Evolutionary conservation across 2,888 invertebrate species (phyloP), one percentile per base, ranked within the genome.

Genomic region (Helicoverpa assulta): DNA sequence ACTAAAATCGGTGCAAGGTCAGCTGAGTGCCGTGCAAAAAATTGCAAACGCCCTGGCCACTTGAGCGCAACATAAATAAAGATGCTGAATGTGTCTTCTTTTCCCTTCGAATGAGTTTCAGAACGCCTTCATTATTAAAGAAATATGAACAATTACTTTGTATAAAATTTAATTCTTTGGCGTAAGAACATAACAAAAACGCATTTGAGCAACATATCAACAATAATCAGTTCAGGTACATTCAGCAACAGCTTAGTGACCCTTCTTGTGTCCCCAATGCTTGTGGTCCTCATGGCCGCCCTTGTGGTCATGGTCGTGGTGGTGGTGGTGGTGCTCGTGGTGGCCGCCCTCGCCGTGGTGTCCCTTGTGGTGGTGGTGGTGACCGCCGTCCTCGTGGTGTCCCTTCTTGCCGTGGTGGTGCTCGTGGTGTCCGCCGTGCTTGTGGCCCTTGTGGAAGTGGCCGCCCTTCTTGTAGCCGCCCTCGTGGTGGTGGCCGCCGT

Each of bases 401-500:
- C 97, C 97, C 87, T 97, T 97, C 92, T 98, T 97, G 74, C 97
- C 97, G 84, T 97, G 97, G 85, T 97, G 96, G 85, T 97, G 97
- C 81, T 97, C 97, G 84, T 98, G 97, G 81, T 97, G 97, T 1
- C 97, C 97, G 64, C 97, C 96, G 88, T 98, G 97, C 85, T 97
- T 97, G 91, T 97, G 97, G 58, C 97, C 97, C 70, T 97, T 97
- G 92, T 98, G 98, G 93, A 97, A 96, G 91, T 97, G 97, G 33
- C 97, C 97, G 80, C 98, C 98, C 92, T 98, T 97, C 92, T 98
- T 97, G 94, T 97, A 96, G 40, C 96, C 97, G 80, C 97, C 97
- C 85, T 97, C 97, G 86, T 98, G 97, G 88, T 98, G 97, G 89
- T 97, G 97, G 51, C 96, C 97, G 67, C 97, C 98, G 87, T 98